A percentile compares a stretch with the other conserved stretches of the same genome.
Evolutionary conservation across 2,797 vertebrate genomes (phyloP).

Genomic region (Chelonia mydas): DNA sequence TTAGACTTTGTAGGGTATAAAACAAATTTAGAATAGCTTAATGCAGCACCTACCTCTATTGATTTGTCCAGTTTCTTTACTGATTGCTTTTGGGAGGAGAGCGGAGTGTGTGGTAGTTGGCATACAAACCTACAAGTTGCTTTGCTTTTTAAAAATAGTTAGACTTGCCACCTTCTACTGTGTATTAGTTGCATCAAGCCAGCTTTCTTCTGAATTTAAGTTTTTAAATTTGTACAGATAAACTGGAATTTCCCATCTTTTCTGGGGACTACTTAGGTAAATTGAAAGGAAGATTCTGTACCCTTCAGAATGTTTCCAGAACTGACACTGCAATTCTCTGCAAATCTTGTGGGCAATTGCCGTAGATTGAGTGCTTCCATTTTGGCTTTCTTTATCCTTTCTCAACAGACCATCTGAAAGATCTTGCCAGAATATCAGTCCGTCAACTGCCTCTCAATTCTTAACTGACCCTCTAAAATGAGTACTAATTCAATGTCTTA

Average conservation of each 20-base stretch:
- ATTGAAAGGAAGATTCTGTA: not conserved
- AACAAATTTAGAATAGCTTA: not conserved
- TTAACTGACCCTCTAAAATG: not conserved
- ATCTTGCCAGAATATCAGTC: not conserved
- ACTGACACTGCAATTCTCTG: not conserved
- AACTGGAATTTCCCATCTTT: not conserved
- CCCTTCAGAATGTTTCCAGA: not conserved
- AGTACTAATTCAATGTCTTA: not conserved
- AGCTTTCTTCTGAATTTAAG: not conserved
- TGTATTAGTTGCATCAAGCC: not conserved
- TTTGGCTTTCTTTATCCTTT: not conserved
- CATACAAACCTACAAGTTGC: too few species aligned
- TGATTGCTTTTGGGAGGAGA: not conserved
- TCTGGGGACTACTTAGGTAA: not conserved
- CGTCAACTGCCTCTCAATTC: not conserved
- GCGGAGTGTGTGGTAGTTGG: too few species aligned
- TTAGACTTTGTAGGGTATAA: not conserved
- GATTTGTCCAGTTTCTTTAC: not conserved
- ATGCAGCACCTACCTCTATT: not conserved
- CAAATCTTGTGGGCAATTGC: not conserved
- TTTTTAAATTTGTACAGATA: not conserved
- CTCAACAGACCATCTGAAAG: not conserved
- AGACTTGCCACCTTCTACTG: not conserved
- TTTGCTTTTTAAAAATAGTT: not conserved
- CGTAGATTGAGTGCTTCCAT: not conserved